Conservation (phyloP, 2,113 vertebrate species). For the Mystacornis crossleyi region DNA sequence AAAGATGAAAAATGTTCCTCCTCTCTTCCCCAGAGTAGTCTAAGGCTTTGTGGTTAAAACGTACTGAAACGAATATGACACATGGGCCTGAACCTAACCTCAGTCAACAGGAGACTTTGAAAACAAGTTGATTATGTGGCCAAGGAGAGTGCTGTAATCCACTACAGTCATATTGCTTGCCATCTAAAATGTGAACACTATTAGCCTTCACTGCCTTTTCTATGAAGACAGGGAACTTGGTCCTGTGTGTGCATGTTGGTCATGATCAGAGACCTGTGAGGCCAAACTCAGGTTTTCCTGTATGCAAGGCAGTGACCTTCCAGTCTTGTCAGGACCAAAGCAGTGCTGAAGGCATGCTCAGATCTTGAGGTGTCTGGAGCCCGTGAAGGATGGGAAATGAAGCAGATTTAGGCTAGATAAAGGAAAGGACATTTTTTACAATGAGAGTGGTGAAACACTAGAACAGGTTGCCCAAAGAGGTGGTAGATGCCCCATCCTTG, state of each 20-base stretch:
- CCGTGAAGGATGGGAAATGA: not conserved
- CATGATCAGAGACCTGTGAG: not conserved
- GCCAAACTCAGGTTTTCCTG: not conserved
- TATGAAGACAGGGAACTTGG: not conserved
- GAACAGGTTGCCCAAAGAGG: not conserved
- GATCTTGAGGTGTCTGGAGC: not conserved
- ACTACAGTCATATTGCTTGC: not conserved
- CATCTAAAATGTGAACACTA: not conserved
- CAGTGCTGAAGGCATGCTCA: not conserved
- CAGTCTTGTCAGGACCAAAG: not conserved
- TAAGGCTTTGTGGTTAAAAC: slow-evolving; percentile 24
- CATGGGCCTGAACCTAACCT: not conserved
- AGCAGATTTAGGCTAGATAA: not conserved
- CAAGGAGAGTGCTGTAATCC: not conserved
- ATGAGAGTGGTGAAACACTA: not conserved
- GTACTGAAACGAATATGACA: not conserved
- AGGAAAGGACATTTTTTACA: not conserved
- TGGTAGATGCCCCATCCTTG: not conserved
- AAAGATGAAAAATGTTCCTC: not conserved
- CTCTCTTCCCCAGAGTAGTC: not conserved
- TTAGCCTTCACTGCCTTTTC: not conserved
- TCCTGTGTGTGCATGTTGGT: fast-evolving
- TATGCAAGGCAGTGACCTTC: not conserved
- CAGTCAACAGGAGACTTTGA: not conserved
- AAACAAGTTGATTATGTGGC: not conserved